Evolutionary conservation across 2,888 invertebrate species (phyloP).

Genomic region (Philhelius pedissequus): DNA sequence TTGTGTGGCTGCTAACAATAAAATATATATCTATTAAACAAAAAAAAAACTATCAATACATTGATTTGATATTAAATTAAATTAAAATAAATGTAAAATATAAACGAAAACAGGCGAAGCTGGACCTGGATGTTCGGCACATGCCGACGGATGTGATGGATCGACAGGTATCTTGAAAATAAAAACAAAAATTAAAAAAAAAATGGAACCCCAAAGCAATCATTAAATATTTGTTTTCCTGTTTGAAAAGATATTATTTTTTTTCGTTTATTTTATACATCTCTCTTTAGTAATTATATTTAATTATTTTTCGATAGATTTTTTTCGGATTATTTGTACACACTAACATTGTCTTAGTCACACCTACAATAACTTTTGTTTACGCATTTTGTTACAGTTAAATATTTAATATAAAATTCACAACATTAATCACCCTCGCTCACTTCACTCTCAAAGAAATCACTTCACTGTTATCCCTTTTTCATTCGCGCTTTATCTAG

Average conservation of each 20-base stretch:
- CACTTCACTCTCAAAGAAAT: neutral
- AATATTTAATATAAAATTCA: neutral
- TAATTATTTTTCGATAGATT: constrained; percentile 44
- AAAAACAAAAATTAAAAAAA: constrained; percentile 49
- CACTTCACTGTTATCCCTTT: constrained; percentile 21
- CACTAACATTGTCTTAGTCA: constrained; percentile 43
- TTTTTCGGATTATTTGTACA: constrained; percentile 13
- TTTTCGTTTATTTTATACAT: constrained; percentile 13
- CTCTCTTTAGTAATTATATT: neutral
- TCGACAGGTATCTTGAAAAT: constrained; percentile 85
- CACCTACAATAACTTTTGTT: constrained; percentile 20
- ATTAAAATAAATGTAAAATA: constrained; percentile 62
- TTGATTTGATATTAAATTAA: constrained; percentile 41
- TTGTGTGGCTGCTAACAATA: constrained; percentile 80
- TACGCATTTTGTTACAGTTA: constrained; percentile 47
- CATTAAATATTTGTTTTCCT: constrained; percentile 22
- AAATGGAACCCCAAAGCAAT: constrained; percentile 61
- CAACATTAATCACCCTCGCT: constrained; percentile 4
- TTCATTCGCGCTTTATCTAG: constrained; percentile 45
- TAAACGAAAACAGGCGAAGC: constrained; percentile 82
- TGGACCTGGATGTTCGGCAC: constrained; percentile 94
- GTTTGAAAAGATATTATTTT: constrained; percentile 13
- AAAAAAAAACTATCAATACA: constrained; percentile 32
- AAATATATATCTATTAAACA: neutral
- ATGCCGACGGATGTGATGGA: constrained; percentile 95